Base-by-base conservation (phyloP, 2,113 vertebrate species). In the Crypturellus undulatus region DNA sequence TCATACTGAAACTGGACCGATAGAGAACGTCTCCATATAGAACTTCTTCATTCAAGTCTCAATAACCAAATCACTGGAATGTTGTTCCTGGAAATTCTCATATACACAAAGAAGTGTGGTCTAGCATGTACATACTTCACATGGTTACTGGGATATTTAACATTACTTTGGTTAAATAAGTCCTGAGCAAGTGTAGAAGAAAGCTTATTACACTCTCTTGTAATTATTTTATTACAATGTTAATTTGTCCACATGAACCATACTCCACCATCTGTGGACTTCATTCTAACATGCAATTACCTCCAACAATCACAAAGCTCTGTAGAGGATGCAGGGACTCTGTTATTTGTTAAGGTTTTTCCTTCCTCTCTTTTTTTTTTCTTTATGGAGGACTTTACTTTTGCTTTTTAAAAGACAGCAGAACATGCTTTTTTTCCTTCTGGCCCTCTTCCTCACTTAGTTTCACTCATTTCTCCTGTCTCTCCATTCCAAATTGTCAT, bases 401-500 rank as follows among this genome's bases (percentile, higher is more conserved):
- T 12, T 72, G 21, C 12, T 12, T 70, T 78, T 86, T 36, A 18
- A 16, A 79, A 85, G 71, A 52, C 28, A 67, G 16, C 1, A 62
- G 49, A 72, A 32, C 16, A 38, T 34, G 3, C 34, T 7, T 47
- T 47, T 47, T 84, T 56, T 89, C 10, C n/a, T 62, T 43, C 12
- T 81, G 69, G 20, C 6, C 16, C 5, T 79, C 38, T 49, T 81
- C 15, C 60, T 65, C 22, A 10, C 36, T 49, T 45, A 38, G 6
- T 87, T 79, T 68, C 67, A 87, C 63, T 25, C 12, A 73, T 24
- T 56, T 25, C 10, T 34, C 13, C 56, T 59, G 73, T 79, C 71
- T 4, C 0, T 45, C n/a, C 24, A 20, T 3, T 6, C 18, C 25
- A 62, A 60, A 60, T 4, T 49, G 0, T 28, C 76, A 79, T 30